phyloP scores from a whole-genome alignment of 2,888 invertebrate genomes.

The Tipula confusa region DNA sequence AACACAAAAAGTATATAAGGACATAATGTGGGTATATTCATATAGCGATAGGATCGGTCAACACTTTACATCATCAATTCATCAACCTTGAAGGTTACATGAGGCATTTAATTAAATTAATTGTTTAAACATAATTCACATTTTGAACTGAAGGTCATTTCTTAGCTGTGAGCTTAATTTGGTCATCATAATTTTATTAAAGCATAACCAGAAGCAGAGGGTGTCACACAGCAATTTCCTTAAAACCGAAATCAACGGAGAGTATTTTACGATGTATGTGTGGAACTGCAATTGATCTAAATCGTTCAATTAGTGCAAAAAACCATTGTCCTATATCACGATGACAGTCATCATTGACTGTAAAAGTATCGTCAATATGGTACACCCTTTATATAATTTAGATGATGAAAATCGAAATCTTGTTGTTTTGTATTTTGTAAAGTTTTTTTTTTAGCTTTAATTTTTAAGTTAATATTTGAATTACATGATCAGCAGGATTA shows the following conservation, averaged over 20 bases:
- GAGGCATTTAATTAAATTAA: neutral
- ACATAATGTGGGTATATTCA: neutral
- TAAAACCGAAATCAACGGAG: no score
- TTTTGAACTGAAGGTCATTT: neutral
- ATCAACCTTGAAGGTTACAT: neutral
- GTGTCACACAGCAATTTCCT: no score
- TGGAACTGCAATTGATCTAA: no score
- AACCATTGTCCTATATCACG: no score
- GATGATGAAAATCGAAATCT: neutral
- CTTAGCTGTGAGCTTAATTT: neutral
- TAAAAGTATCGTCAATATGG: no score
- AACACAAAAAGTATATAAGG: neutral
- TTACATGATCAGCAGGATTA: neutral
- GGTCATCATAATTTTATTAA: neutral
- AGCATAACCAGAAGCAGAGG: neutral
- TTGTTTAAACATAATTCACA: neutral
- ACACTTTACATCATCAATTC: neutral
- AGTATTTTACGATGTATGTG: no score
- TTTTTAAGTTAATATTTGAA: neutral
- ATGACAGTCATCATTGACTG: no score
- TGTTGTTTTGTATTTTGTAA: neutral
- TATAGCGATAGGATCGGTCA: neutral
- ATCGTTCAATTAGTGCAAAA: no score
- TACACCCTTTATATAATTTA: neutral
- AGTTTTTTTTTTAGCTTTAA: neutral